Conservation (phyloP, 2,113 vertebrate species). For the Odontophorus gujanensis region DNA sequence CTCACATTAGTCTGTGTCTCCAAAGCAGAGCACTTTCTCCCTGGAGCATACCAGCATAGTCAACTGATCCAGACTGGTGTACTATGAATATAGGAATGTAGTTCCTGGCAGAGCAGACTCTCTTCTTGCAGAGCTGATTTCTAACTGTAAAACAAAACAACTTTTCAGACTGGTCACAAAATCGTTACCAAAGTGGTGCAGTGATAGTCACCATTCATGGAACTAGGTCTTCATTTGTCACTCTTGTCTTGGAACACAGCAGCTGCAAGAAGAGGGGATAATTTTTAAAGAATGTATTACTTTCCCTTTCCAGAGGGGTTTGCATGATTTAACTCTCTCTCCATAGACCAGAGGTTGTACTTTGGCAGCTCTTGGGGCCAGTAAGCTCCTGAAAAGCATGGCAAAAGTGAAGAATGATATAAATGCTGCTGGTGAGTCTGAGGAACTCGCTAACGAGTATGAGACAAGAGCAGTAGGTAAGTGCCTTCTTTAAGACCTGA, state of each 20-base stretch:
- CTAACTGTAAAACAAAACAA: neutral
- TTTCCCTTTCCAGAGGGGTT: neutral
- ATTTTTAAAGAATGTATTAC: neutral
- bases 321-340: neutral
- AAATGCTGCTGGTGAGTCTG: slow-evolving; percentile 86
- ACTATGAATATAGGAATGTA: neutral
- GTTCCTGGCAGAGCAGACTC: neutral
- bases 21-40: neutral
- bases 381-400: slow-evolving; percentile 93
- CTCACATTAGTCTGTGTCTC: rapidly evolving
- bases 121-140: neutral
- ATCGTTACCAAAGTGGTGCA: neutral
- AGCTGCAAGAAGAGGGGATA: neutral
- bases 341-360: slow-evolving; percentile 86
- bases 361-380: slow-evolving; percentile 91
- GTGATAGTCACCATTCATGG: neutral
- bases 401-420: slow-evolving; percentile 87
- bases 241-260: neutral
- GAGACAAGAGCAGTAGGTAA: slow-evolving; percentile 92
- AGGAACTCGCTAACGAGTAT: slow-evolving; percentile 87
- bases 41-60: rapidly evolving
- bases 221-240: neutral
- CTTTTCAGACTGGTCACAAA: neutral
- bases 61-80: neutral
- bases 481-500: neutral